phyloP scores from a whole-genome alignment of 2,113 vertebrate genomes.

The Cervus canadensis region DNA sequence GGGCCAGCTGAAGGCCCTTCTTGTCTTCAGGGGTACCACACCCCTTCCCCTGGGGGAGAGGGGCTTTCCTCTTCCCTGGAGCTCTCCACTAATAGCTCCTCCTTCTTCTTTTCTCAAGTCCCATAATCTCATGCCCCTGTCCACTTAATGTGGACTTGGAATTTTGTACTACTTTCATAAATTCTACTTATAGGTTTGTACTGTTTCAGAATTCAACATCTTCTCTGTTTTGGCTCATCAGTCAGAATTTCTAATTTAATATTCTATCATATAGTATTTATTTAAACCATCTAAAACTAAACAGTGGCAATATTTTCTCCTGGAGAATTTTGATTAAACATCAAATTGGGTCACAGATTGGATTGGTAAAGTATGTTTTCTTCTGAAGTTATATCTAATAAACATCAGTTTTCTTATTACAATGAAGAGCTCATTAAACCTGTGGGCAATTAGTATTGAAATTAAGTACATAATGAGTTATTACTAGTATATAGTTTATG shows the following conservation, averaged over 20 bases:
- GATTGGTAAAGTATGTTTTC: conserved; percentile 32
- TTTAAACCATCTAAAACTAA: background rate
- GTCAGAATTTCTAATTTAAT: background rate
- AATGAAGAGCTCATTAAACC: conserved; percentile 55
- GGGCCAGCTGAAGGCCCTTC: background rate
- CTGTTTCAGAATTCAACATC: background rate
- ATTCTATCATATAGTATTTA: background rate
- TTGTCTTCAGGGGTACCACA: background rate
- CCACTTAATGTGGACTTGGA: background rate
- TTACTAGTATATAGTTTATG: conserved; percentile 58
- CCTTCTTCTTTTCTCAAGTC: background rate
- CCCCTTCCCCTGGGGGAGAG: background rate
- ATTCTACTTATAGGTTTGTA: background rate
- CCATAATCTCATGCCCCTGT: background rate
- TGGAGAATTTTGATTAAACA: conserved; percentile 15
- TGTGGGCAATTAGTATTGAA: conserved; percentile 55
- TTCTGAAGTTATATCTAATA: conserved; percentile 42
- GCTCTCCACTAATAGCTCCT: background rate
- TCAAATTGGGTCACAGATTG: conserved; percentile 14
- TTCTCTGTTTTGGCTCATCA: background rate
- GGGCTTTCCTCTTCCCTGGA: background rate
- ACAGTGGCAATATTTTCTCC: background rate
- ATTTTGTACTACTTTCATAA: background rate
- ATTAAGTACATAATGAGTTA: conserved; percentile 46
- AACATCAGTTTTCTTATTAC: conserved; percentile 43